Conservation (phyloP, 1,140 invertebrate genomes). For the Platyscapa corneri region DNA sequence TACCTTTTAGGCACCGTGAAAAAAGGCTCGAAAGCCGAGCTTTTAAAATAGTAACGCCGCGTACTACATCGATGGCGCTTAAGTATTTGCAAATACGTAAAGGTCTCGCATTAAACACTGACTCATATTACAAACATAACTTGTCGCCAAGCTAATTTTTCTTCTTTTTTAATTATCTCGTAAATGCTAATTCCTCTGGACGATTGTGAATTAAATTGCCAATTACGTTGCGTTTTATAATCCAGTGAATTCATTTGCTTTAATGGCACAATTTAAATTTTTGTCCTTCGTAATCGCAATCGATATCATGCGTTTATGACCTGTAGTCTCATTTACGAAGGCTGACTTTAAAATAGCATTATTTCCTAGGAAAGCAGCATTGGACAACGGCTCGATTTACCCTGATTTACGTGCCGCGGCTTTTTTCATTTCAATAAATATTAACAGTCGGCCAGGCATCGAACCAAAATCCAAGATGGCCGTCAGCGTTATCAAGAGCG, state of each 20-base stretch:
- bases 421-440: no score
- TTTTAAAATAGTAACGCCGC: background rate
- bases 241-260: background rate
- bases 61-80: constrained; percentile 20
- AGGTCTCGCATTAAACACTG: constrained; percentile 26
- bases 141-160: background rate
- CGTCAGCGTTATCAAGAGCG: no score
- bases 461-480: no score
- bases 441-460: no score
- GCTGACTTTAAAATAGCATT: no score
- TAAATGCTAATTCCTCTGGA: background rate
- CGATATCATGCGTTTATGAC: background rate
- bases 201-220: background rate
- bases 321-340: background rate
- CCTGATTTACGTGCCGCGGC: no score
- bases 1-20: background rate
- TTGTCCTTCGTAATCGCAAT: background rate
- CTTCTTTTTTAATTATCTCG: background rate
- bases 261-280: background rate
- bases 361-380: no score
- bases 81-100: constrained; percentile 33
- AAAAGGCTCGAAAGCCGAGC: background rate
- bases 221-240: background rate
- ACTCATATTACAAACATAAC: background rate
- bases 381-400: no score